Evolutionary conservation across 2,888 invertebrate genomes (phyloP).

Genomic region (Mantis religiosa): DNA sequence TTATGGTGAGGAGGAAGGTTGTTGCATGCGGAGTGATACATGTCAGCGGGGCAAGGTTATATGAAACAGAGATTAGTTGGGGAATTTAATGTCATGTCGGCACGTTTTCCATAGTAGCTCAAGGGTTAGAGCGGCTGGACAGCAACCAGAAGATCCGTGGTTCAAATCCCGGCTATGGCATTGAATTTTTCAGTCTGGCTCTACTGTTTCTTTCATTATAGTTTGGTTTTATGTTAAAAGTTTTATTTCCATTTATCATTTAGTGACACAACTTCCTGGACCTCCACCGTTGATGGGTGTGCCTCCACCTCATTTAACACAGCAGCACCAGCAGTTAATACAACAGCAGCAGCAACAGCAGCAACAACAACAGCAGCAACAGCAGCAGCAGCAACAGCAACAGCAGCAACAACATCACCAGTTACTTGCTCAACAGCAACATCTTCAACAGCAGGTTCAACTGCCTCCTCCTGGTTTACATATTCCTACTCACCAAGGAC

Average conservation of each 20-base stretch:
- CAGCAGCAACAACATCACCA: constrained; percentile 27
- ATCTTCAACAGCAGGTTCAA: constrained; percentile 30
- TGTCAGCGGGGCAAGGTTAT: too few relatives aligned
- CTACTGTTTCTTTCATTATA: too few relatives aligned
- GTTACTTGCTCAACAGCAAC: constrained; percentile 22
- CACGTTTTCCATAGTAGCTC: too few relatives aligned
- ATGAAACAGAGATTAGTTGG: too few relatives aligned
- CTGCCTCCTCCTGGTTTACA: constrained; percentile 45
- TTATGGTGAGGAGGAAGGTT: too few relatives aligned
- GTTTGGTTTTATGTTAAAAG: too few relatives aligned
- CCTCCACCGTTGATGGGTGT: constrained; percentile 32
- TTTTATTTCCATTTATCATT: background rate
- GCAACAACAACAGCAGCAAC: constrained; percentile 27
- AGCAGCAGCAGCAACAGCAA: constrained; percentile 34
- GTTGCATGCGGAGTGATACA: too few relatives aligned
- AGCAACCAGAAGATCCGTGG: too few relatives aligned
- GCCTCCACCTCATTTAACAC: constrained; percentile 34
- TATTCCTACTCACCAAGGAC: constrained; percentile 43
- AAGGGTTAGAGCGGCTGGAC: too few relatives aligned
- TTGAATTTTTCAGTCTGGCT: too few relatives aligned
- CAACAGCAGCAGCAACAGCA: constrained; percentile 28
- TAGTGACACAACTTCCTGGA: constrained; percentile 26
- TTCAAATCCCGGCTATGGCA: too few relatives aligned
- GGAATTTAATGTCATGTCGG: too few relatives aligned
- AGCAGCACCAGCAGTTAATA: constrained; percentile 23